Evolutionary conservation across 1,140 invertebrate genomes (phyloP).

Genomic region (Drosophila auraria): DNA sequence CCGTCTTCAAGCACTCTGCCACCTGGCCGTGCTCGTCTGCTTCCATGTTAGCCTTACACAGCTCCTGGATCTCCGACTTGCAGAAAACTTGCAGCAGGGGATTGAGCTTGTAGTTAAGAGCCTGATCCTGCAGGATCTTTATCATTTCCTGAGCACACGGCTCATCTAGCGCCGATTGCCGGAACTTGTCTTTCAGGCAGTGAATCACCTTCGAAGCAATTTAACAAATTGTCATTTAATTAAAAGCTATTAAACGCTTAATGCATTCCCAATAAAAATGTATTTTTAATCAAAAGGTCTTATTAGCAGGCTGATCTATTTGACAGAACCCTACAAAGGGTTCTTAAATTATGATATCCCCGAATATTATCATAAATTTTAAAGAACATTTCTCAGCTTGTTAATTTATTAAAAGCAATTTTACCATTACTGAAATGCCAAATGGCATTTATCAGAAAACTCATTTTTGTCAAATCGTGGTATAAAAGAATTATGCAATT

Average conservation of each 20-base stretch:
- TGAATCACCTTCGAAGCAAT: slow-evolving; percentile 86
- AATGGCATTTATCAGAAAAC: neutral
- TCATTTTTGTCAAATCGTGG: neutral
- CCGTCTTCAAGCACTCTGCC: slow-evolving; percentile 96
- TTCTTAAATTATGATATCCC: neutral
- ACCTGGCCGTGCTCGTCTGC: slow-evolving; percentile 87
- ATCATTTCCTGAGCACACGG: slow-evolving; percentile 93
- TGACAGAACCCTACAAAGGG: neutral
- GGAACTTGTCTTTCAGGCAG: slow-evolving; percentile 92
- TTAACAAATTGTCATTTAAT: slow-evolving; percentile 10
- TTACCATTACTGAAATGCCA: too few relatives aligned
- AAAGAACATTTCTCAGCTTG: neutral
- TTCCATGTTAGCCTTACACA: slow-evolving; percentile 86
- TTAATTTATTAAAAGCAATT: neutral
- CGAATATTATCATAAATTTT: neutral
- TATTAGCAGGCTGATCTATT: neutral
- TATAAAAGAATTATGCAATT: neutral
- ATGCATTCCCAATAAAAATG: neutral
- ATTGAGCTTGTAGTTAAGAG: slow-evolving; percentile 94
- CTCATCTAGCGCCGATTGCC: slow-evolving; percentile 89
- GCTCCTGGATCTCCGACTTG: slow-evolving; percentile 88
- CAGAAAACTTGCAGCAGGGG: slow-evolving; percentile 92
- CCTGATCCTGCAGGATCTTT: slow-evolving; percentile 93
- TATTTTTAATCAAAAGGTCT: neutral
- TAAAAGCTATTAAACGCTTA: neutral